Percentiles rank a stretch among this genome's conserved stretches.
Conservation (phyloP, 2,797 vertebrate species). For the Melanotaenia boesemani region DNA sequence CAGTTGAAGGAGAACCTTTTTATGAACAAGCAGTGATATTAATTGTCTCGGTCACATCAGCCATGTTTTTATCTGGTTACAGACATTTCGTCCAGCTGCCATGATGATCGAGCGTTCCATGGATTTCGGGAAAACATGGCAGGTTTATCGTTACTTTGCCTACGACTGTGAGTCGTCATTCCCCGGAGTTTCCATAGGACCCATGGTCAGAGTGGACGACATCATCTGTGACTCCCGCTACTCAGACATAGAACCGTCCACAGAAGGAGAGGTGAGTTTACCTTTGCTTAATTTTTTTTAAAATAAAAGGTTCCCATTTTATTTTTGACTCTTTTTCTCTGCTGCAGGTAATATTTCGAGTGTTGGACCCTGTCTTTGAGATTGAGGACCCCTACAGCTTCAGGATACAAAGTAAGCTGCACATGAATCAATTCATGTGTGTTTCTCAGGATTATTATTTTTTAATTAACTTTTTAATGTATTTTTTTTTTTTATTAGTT, state of each 20-base stretch:
- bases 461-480: too few species aligned
- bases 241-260: slow-evolving; percentile 95
- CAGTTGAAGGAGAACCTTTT: too few species aligned
- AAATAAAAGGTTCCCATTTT: not conserved
- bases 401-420: slow-evolving; percentile 80
- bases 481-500: too few species aligned
- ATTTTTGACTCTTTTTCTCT: not conserved
- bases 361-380: slow-evolving; percentile 79
- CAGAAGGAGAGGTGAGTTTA: slow-evolving; percentile 91
- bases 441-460: too few species aligned
- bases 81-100: slow-evolving; percentile 96
- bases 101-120: slow-evolving; percentile 97
- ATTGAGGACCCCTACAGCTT: slow-evolving; percentile 83
- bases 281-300: not conserved
- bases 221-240: slow-evolving; percentile 95
- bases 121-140: slow-evolving; percentile 93
- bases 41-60: not conserved
- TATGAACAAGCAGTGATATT: not conserved
- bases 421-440: not conserved
- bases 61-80: not conserved
- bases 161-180: slow-evolving; percentile 90
- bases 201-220: slow-evolving; percentile 92
- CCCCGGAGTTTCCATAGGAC: slow-evolving; percentile 86
- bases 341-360: slow-evolving; percentile 80
- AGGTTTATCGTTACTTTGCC: slow-evolving; percentile 94